phyloP scores from a whole-genome alignment of 2,888 invertebrate species.

The Rhopalosiphum nymphaeae region DNA sequence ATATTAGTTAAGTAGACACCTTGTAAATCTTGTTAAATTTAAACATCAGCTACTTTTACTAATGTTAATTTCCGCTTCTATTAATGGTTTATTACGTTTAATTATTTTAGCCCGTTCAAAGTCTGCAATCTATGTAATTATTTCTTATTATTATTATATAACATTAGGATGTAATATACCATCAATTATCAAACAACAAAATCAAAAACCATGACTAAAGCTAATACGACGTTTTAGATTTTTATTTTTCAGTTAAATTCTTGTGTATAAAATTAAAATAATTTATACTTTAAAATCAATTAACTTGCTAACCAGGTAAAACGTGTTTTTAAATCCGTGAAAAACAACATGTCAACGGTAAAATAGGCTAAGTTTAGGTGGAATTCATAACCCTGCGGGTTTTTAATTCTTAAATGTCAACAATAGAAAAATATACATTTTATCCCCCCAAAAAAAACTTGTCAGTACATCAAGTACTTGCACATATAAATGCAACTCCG shows the following conservation, averaged over 20 bases:
- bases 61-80: constrained; percentile 25
- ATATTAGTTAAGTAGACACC: constrained; percentile 24
- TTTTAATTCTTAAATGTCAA: not conserved
- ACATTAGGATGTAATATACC: constrained; percentile 12
- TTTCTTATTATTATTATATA: not conserved
- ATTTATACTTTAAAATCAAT: not conserved
- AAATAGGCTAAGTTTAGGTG: not conserved
- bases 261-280: not conserved
- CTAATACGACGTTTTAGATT: not conserved
- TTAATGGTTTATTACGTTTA: constrained; percentile 7
- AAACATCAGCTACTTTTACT: constrained; percentile 20
- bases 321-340: not conserved
- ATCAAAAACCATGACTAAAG: constrained; percentile 28
- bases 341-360: not conserved
- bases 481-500: not conserved
- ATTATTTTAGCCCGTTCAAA: not conserved
- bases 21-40: not conserved
- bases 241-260: not conserved
- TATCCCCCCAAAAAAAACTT: not conserved
- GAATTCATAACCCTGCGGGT: not conserved
- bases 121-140: not conserved
- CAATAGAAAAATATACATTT: not conserved
- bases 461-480: not conserved
- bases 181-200: not conserved
- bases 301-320: not conserved